Base-by-base conservation (phyloP, 2,888 invertebrate species). In the Spisula subtruncata region DNA sequence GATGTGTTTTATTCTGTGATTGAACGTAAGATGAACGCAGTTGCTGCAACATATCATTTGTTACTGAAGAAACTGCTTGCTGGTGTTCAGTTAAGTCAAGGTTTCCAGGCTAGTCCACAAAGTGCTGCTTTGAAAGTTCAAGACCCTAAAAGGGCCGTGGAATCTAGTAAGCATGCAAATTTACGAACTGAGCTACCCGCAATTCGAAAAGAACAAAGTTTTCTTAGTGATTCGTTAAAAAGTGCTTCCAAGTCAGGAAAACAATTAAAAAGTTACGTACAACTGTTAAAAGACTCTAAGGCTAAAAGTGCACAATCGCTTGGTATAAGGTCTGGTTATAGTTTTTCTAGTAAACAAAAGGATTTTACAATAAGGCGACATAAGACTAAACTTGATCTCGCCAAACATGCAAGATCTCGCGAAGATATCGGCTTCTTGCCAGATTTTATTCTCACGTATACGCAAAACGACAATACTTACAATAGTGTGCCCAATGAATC, bases 1-100 rank as follows among this genome's bases (percentile, higher is more conserved):
- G 95, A 95, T 83, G 90, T 95, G 54, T 91, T 95, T 29, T 92
- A 91, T 80, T 94, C 95, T 1, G 92, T 95, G n/a, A 92, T 92
- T 54, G 95, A 94, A 83, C 81, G 94, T 25, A 95, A 95, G 81
- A 93, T 95, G 79, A 95, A 94, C 81, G 90, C 94, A 20, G 93
- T 94, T 16, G 94, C 94, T 0, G 95, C 94, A 8, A 93, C 94
- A 14, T 94, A 94, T 81, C 89, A 93, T 82, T 86, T 94, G 35
- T 81, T 94, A 41, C 89, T 92, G 46, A 93, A 92, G 87, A 85
- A 92, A n/a, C 92, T 93, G 84, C 93, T 93, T 54, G 87, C 93
- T 18, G 94, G 94, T 29, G 81, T 91, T 35, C 92, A 93, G 20
- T 80, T 93, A 46, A 71, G 84, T 20, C 84, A 89, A 5, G 81